phyloP scores from a whole-genome alignment of 1,140 invertebrate species.

The Magallana ariakensis region DNA sequence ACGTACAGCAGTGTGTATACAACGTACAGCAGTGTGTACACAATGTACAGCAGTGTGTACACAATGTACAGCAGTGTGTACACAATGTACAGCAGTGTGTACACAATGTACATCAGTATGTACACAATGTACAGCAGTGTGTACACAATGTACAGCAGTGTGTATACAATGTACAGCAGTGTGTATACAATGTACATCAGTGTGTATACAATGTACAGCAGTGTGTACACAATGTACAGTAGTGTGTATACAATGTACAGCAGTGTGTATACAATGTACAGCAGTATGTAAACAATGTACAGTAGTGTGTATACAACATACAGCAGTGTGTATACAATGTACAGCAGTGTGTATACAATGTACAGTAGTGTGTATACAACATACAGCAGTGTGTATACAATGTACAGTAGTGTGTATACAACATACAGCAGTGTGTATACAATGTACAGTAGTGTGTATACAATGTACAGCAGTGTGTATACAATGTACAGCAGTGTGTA shows the following conservation, averaged over 20 bases:
- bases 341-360: neutral
- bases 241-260: too few relatives aligned
- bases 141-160: too few relatives aligned
- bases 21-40: conserved; percentile 65
- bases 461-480: conserved; percentile 55
- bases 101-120: conserved; percentile 59
- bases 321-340: conserved; percentile 50
- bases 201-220: too few relatives aligned
- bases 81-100: conserved; percentile 59
- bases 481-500: conserved; percentile 64
- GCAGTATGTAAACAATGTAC: too few relatives aligned
- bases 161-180: conserved; percentile 63
- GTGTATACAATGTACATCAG: too few relatives aligned
- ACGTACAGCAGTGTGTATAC: conserved; percentile 56
- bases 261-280: too few relatives aligned
- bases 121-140: conserved; percentile 62
- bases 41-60: conserved; percentile 57
- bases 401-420: too few relatives aligned
- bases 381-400: conserved; percentile 39
- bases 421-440: conserved; percentile 42
- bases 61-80: conserved; percentile 64
- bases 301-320: conserved; percentile 39
- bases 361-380: too few relatives aligned
- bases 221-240: too few relatives aligned
- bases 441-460: too few relatives aligned